These are phyloP conservation scores for Acrobasis consociella DNA, from an alignment of 2,888 invertebrate genomes.

Conservation along the genomic window DNA sequence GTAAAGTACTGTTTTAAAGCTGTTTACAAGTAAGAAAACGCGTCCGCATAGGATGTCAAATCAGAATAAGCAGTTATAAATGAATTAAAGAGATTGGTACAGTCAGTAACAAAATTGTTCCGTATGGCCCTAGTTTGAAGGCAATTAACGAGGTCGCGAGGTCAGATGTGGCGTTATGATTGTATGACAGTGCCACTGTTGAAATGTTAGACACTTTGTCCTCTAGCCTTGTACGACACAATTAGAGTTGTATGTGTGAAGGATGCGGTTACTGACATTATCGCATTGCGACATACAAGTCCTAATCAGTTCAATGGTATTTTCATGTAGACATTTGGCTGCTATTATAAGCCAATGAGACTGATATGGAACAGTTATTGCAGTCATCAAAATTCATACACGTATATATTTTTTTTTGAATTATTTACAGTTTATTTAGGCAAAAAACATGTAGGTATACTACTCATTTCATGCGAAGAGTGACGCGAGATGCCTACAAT, in stretches of 20 bases:
- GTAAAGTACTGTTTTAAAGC: too few relatives aligned
- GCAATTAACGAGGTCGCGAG: constrained; percentile 17
- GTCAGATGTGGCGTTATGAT: constrained; percentile 19
- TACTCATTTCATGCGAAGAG: too few relatives aligned
- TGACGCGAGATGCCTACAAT: too few relatives aligned
- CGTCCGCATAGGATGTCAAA: not conserved
- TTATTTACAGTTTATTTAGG: too few relatives aligned
- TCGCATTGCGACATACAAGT: constrained; percentile 6
- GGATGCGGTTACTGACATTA: constrained; percentile 4
- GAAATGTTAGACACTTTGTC: constrained; percentile 33
- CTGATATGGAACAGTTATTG: too few relatives aligned
- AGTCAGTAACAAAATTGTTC: constrained; percentile 1
- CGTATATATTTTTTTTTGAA: too few relatives aligned
- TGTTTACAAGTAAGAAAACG: not conserved
- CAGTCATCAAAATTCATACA: too few relatives aligned
- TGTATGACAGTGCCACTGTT: constrained; percentile 23
- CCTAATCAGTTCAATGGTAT: too few relatives aligned
- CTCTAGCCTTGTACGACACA: constrained; percentile 30
- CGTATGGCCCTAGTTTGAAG: constrained; percentile 6
- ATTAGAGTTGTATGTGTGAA: constrained; percentile 14
- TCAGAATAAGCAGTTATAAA: not conserved
- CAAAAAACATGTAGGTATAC: too few relatives aligned
- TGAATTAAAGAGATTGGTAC: constrained; percentile 3
- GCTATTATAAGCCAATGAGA: too few relatives aligned
- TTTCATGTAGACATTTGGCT: too few relatives aligned